A percentile compares a stretch with the other conserved stretches of the same genome.
These are phyloP conservation scores for Mycetomoellerius zeteki DNA, from an alignment of 1,140 invertebrate species.

Conservation along the genomic window DNA sequence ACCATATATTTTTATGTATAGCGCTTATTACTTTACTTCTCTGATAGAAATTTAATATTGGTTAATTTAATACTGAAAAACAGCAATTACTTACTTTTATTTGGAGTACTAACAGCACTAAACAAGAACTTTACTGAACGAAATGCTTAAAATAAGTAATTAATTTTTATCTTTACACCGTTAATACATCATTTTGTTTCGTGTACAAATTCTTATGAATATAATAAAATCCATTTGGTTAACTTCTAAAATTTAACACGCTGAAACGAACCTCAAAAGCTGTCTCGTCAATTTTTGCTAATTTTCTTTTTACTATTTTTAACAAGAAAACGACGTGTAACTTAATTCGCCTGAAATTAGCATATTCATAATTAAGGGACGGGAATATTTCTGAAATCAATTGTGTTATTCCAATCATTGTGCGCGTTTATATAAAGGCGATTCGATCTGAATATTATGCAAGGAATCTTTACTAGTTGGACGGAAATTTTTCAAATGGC, in stretches of 20 bases:
- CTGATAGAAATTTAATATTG: too few species aligned
- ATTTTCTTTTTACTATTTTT: background rate
- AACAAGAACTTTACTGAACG: too few species aligned
- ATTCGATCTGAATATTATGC: slow-evolving; percentile 42
- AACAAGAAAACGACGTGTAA: background rate
- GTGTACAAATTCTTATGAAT: background rate
- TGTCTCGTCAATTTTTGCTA: background rate
- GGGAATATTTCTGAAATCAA: slow-evolving; percentile 23
- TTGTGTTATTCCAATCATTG: slow-evolving; percentile 33
- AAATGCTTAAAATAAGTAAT: too few species aligned
- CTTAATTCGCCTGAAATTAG: background rate
- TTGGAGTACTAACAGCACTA: too few species aligned
- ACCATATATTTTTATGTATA: too few species aligned
- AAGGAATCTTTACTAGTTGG: slow-evolving; percentile 43
- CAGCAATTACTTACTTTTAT: too few species aligned
- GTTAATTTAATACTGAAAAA: too few species aligned
- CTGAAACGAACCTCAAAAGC: background rate
- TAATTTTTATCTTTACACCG: background rate
- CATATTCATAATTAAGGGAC: background rate
- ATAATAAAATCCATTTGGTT: background rate
- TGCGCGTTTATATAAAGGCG: slow-evolving; percentile 32
- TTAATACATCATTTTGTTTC: background rate
- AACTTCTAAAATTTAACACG: background rate
- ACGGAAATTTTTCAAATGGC: slow-evolving; percentile 52
- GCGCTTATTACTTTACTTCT: too few species aligned